A percentile compares a stretch with the other conserved stretches of the same genome.
phyloP scores from a whole-genome alignment of 2,797 vertebrate species.

The Scolopax rusticola region DNA sequence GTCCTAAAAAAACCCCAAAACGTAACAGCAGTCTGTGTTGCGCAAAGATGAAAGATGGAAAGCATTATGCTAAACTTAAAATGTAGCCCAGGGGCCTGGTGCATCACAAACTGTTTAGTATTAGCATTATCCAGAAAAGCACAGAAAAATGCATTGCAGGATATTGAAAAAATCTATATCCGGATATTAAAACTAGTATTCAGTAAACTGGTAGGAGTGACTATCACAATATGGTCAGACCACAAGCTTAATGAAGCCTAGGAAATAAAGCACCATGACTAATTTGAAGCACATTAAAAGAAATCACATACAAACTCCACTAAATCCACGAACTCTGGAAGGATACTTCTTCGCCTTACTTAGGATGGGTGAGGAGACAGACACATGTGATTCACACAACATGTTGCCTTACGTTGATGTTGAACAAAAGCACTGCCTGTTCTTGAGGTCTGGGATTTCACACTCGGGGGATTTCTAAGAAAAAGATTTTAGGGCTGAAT shows the following conservation, averaged over 20 bases:
- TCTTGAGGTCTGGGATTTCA: background rate
- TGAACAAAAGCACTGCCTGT: background rate
- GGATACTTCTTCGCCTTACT: background rate
- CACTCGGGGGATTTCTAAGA: background rate
- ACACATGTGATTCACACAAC: background rate
- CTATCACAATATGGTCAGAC: background rate
- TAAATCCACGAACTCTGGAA: constrained; percentile 39
- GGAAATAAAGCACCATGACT: constrained; percentile 36
- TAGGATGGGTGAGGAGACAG: background rate
- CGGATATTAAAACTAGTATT: constrained; percentile 77
- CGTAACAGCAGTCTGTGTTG: background rate
- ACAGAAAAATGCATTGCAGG: constrained; percentile 63
- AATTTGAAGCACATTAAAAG: constrained; percentile 51
- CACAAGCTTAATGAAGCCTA: constrained; percentile 47
- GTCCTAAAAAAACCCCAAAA: constrained; percentile 19
- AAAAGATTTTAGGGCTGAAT: background rate
- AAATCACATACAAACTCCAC: constrained; percentile 50
- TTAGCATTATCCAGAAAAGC: constrained; percentile 45
- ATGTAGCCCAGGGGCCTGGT: constrained; percentile 22
- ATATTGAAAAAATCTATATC: constrained; percentile 75
- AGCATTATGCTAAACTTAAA: constrained; percentile 49
- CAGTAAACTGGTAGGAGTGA: background rate
- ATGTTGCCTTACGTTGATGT: background rate
- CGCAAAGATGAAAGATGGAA: constrained; percentile 23
- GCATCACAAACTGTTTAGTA: constrained; percentile 25